These are phyloP conservation scores for Lepidonotus clava DNA, from an alignment of 2,888 invertebrate species.

Conservation along the genomic window DNA sequence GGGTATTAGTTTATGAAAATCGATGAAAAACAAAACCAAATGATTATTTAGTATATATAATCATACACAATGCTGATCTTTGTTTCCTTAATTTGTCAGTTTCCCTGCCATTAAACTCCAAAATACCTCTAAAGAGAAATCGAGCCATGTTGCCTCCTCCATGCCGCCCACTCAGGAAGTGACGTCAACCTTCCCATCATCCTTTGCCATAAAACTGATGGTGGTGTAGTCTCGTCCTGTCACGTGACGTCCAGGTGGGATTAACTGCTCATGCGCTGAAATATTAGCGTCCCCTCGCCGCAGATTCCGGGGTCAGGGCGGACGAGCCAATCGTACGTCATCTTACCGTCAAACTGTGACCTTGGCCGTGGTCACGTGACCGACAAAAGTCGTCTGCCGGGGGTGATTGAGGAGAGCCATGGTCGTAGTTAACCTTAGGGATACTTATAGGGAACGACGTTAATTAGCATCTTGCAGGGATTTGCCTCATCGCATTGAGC, in stretches of 20 bases:
- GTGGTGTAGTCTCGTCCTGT: neutral
- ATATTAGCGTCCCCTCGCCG: neutral
- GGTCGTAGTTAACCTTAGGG: neutral
- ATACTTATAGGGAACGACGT: neutral
- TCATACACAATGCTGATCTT: too few relatives aligned
- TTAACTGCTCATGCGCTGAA: constrained; percentile 19
- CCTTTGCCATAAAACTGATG: constrained; percentile 23
- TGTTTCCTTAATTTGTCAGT: too few relatives aligned
- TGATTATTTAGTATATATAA: too few relatives aligned
- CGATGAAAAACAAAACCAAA: too few relatives aligned
- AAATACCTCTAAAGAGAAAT: too few relatives aligned
- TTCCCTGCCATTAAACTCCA: too few relatives aligned
- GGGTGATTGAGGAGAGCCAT: constrained; percentile 1
- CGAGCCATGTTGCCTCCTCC: neutral
- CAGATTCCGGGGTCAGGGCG: neutral
- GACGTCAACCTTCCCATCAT: constrained; percentile 13
- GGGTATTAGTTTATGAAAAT: too few relatives aligned
- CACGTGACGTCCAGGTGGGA: constrained; percentile 9
- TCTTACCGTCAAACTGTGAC: neutral
- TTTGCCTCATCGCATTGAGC: too few relatives aligned
- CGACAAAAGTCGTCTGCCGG: neutral
- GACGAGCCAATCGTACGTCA: constrained; percentile 22
- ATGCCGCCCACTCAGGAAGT: neutral
- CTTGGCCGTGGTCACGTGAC: neutral
- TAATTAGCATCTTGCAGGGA: too few relatives aligned